These are phyloP conservation scores for Athetis lepigone DNA, from an alignment of 2,888 invertebrate species.

Conservation along the genomic window DNA sequence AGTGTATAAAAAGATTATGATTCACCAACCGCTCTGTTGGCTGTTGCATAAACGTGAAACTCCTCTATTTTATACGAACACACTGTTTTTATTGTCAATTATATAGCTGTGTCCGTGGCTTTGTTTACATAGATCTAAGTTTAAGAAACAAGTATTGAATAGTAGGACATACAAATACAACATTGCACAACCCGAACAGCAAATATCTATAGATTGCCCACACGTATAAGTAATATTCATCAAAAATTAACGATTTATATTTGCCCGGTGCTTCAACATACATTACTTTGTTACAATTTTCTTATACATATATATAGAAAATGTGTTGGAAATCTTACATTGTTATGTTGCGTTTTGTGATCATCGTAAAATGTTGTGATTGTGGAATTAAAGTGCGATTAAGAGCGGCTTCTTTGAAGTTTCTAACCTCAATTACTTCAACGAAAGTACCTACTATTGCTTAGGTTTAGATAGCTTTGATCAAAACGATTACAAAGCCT, in stretches of 20 bases:
- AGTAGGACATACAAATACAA: no score
- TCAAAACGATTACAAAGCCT: not conserved
- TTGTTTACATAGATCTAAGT: no score
- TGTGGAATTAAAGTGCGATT: constrained; percentile 59
- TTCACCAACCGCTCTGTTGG: constrained; percentile 55
- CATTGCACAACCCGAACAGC: no score
- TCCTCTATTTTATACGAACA: constrained; percentile 52
- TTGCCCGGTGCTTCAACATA: no score
- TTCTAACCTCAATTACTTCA: constrained; percentile 33
- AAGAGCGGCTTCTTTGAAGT: constrained; percentile 33
- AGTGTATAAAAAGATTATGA: constrained; percentile 57
- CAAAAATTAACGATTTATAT: no score
- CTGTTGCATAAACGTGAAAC: constrained; percentile 61
- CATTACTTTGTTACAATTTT: no score
- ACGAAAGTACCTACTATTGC: constrained; percentile 10
- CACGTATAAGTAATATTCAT: no score
- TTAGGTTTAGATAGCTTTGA: not conserved
- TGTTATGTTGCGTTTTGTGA: constrained; percentile 44
- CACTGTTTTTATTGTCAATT: constrained; percentile 47
- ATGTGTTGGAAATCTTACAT: constrained; percentile 43
- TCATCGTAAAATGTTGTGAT: constrained; percentile 46
- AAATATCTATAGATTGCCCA: no score
- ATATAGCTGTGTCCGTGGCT: no score
- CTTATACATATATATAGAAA: no score
- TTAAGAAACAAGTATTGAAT: no score